Base-by-base conservation (phyloP, 1,140 invertebrate species). In the Procambarus virginalis region DNA sequence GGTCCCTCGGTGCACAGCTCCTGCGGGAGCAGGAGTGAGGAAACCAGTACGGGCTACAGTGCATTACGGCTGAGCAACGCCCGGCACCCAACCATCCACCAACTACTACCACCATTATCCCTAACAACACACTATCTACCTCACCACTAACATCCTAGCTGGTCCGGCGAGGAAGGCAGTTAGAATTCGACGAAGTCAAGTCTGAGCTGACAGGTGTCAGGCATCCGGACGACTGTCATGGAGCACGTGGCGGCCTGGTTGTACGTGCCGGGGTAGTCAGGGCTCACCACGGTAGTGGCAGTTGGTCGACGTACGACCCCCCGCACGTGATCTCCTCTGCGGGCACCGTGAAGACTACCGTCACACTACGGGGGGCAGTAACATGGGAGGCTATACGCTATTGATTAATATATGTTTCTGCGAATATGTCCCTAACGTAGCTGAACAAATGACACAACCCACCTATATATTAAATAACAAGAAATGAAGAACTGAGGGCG, bases 171-270 rank as follows among this genome's bases (percentile, higher is more conserved):
- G 79, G 46, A 73, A 48, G 79, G 79, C 60, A 75, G 5, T 81
- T 81, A n/a, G 22, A 89, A 89, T 22, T 34, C 73, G 2, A 22
- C 58, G 22, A 91, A 84, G 48, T 91, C 89, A 14, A 91, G 77
- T 45, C 96, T 96, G 93, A 97, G 96, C 93, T 98, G 97, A 92
- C 97, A 97, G 8, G 97, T 95, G 92, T 97, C 96, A 0, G 96
- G 95, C 93, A 96, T 95, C 93, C 97, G 97, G 51, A 96, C 93
- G 20, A 98, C 93, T 0, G 96, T 97, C 0, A 97, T 94, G 93
- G 97, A 97, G 92, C 97, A 98, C 14, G 96, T 97, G 6, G 96
- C 96, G 0, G 96, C 96, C 1, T 95, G 96, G 91, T 97, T 96
- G 91, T 95, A 97, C 2, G 95, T 93, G 10, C 95, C 95, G 4